Evolutionary conservation across 2,113 vertebrate species (phyloP).

Genomic region (Craseonycteris thonglongyai): DNA sequence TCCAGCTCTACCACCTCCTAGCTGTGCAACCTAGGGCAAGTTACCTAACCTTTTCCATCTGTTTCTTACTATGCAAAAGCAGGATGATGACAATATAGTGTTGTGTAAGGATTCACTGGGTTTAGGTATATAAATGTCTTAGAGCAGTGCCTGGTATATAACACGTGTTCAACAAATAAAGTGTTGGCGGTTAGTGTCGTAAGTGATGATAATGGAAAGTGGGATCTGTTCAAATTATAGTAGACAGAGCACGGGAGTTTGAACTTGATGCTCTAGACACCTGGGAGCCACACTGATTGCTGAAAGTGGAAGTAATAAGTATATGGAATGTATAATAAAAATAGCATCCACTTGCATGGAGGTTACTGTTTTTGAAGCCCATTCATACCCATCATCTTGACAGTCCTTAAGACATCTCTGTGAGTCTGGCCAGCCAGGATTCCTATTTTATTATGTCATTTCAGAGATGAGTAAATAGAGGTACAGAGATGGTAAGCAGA

Average conservation of each 20-base stretch:
- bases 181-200: not conserved
- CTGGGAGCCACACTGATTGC: not conserved
- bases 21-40: not conserved
- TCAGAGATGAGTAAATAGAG: not conserved
- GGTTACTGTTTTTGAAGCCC: not conserved
- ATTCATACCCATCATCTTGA: not conserved
- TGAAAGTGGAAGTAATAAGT: not conserved
- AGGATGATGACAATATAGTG: not conserved
- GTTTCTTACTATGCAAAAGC: not conserved
- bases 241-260: not conserved
- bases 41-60: not conserved
- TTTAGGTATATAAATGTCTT: not conserved
- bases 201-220: not conserved
- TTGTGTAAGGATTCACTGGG: not conserved
- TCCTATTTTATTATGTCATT: not conserved
- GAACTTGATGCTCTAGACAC: not conserved
- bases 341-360: not conserved
- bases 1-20: not conserved
- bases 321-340: accelerated
- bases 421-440: not conserved
- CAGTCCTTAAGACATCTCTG: not conserved
- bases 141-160: not conserved
- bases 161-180: not conserved
- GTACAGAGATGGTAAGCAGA: not conserved
- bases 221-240: not conserved